These are phyloP conservation scores for Labia minor DNA, from an alignment of 2,888 invertebrate species.

Conservation along the genomic window DNA sequence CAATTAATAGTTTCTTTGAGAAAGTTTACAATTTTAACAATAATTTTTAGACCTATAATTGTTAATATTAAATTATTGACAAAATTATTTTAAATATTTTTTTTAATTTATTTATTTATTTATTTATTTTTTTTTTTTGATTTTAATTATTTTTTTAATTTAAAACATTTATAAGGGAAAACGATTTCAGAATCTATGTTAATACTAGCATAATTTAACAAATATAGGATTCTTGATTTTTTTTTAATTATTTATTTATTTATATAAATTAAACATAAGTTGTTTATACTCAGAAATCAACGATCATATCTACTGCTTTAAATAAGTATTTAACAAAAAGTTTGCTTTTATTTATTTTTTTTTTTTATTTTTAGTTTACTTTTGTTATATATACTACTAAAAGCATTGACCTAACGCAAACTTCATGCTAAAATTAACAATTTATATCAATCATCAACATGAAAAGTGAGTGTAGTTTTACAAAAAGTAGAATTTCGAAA, in stretches of 20 bases:
- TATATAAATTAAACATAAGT: background rate
- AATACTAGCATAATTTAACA: background rate
- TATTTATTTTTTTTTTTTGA: background rate
- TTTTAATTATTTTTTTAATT: background rate
- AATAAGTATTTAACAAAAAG: background rate
- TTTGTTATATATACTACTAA: background rate
- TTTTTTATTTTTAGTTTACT: too few relatives aligned
- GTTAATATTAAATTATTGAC: conserved; percentile 13
- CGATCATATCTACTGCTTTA: background rate
- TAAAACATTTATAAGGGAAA: conserved; percentile 2
- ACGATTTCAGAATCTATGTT: background rate
- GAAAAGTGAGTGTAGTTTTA: conserved; percentile 5
- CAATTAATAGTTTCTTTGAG: conserved; percentile 9
- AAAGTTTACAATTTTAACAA: conserved; percentile 7
- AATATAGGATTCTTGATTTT: background rate
- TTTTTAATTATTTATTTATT: too few relatives aligned
- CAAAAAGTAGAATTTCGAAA: conserved; percentile 18
- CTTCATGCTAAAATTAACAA: background rate
- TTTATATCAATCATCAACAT: background rate
- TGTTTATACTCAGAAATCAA: background rate
- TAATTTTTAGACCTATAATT: background rate
- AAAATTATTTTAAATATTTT: too few relatives aligned
- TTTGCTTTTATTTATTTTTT: too few relatives aligned
- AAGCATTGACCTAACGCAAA: background rate
- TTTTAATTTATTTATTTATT: too few relatives aligned